Base-by-base conservation (phyloP, 92 coral and sea anemone species). In the Phymanthus crucifer region DNA sequence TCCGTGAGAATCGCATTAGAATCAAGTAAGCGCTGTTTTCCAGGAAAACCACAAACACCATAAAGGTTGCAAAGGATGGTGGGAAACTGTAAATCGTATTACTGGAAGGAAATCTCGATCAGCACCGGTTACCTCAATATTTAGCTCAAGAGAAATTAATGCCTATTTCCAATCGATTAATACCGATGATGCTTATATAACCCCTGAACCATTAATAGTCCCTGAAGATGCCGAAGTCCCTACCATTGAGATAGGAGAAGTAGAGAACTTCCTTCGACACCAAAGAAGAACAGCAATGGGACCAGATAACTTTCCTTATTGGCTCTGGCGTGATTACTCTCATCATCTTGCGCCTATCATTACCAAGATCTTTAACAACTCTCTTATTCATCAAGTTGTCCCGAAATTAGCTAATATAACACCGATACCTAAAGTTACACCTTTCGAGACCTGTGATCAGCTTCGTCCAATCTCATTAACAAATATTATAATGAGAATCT, bases 131-230 rank as follows among this genome's bases (percentile, higher is more conserved):
- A 83, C 88, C 76, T 40, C 75, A 4, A 74, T 79, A 31, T 33
- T 85, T 12, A 50, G 31, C 36, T 87, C 83, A 45, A 74, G 75
- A 12, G 76, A 38, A 37, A 85, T 91, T 21, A 91, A 91, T 33
- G 27, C 56, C 38, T 82, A 82, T 58, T 88, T 91, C 29, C 87
- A 84, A 47, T 67, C 85, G 12, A 78, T 88, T 32, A 84, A 81
- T 50, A 87, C 87, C 61, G 87, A 87, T 27, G 73, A 78, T 1
- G 71, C 72, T 13, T 87, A 83, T 66, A 34, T 4, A 70, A 75
- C 85, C 12, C 90, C 93, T 43, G 67, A 86, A 58, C 80, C 76
- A 31, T 19, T 83, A 40, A 70, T 33, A 36, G 82, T 89, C 37
- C 92, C 89, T 34, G 80, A 73, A 21, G 81, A 83, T 23, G 64